phyloP scores from a whole-genome alignment of 92 coral and sea anemone species.

The Paramuricea clavata region DNA sequence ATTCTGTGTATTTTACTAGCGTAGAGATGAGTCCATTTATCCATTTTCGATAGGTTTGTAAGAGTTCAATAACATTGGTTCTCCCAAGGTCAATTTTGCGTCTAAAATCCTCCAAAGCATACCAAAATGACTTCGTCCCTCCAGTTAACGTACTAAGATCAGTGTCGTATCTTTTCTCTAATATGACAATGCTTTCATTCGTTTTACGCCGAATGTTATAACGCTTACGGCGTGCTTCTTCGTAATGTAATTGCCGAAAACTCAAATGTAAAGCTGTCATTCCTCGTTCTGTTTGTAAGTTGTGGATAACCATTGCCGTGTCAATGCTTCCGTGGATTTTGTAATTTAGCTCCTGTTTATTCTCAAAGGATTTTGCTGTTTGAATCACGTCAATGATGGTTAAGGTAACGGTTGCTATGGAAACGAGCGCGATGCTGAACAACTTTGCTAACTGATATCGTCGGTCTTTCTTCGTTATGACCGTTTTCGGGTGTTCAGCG shows the following conservation, averaged over 20 bases:
- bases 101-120: conserved; percentile 60
- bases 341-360: background rate
- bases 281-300: conserved; percentile 32
- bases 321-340: conserved; percentile 16
- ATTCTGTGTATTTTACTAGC: background rate
- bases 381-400: conserved; percentile 17
- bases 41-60: background rate
- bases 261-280: background rate
- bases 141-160: background rate
- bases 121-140: conserved; percentile 59
- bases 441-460: background rate
- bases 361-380: background rate
- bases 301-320: conserved; percentile 23
- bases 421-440: background rate
- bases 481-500: background rate
- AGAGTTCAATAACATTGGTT: background rate
- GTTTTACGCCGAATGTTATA: background rate
- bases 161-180: background rate
- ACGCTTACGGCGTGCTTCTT: background rate
- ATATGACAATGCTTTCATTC: background rate
- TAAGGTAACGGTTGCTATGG: background rate
- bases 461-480: conserved; percentile 12
- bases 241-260: background rate
- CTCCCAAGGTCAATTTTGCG: conserved; percentile 60
- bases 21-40: background rate